Evolutionary conservation across 2,797 vertebrate species (phyloP).

Genomic region (Pterois miles): DNA sequence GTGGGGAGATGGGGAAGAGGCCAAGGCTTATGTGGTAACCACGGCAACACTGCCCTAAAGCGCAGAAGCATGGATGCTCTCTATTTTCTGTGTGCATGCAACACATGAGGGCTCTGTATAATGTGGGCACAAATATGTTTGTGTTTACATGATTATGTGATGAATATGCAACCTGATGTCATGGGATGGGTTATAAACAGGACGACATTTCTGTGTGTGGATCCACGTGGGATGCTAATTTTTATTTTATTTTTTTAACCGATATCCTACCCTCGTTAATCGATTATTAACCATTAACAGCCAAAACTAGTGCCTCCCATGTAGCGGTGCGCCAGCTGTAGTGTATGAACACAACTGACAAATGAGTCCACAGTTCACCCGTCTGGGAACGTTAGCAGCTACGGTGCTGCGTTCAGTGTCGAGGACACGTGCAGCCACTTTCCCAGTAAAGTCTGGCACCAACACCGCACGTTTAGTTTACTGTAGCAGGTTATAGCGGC

Average conservation of each 20-base stretch:
- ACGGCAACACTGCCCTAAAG: conserved; percentile 48
- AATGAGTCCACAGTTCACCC: neutral
- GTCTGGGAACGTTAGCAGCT: neutral
- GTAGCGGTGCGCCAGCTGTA: neutral
- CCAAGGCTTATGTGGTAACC: conserved; percentile 51
- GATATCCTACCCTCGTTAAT: neutral
- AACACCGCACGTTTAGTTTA: neutral
- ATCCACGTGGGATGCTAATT: neutral
- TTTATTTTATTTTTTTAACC: neutral
- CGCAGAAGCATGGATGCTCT: conserved; percentile 5
- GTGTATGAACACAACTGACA: neutral
- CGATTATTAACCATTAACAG: neutral
- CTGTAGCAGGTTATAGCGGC: too few relatives aligned
- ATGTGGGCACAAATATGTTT: too few relatives aligned
- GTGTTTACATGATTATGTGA: too few relatives aligned
- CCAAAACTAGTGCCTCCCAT: too few relatives aligned
- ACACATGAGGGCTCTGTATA: neutral
- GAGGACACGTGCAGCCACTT: neutral
- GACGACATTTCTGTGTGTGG: too few relatives aligned
- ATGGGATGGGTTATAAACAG: too few relatives aligned
- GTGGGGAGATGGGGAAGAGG: conserved; percentile 39
- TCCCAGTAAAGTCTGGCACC: too few relatives aligned
- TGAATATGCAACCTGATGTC: neutral
- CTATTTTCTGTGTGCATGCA: neutral
- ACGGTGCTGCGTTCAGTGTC: neutral